Conservation (phyloP, 2,888 invertebrate species). For the Tineola bisselliella region DNA sequence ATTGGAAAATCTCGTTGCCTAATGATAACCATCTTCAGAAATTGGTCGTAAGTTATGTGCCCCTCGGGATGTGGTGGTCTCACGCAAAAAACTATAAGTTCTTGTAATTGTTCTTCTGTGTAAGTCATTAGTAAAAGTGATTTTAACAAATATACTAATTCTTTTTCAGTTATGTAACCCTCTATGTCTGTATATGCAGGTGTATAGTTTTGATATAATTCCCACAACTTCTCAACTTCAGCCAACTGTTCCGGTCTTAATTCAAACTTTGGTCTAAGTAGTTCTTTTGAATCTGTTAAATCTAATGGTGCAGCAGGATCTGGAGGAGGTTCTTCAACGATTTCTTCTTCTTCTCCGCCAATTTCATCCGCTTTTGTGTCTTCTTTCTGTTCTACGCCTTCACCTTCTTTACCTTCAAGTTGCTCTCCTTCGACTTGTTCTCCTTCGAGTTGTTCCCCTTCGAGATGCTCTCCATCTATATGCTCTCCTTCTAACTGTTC, state of each 20-base stretch:
- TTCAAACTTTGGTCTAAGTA: conserved; percentile 38
- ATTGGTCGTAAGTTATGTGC: conserved; percentile 47
- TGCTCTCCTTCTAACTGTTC: conserved; percentile 24
- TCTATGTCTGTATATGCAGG: conserved; percentile 51
- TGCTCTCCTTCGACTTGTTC: conserved; percentile 22
- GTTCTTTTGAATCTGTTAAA: conserved; percentile 48
- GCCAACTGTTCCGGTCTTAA: conserved; percentile 48
- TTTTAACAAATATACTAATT: conserved; percentile 51
- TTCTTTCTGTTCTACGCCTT: conserved; percentile 19
- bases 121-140: conserved; percentile 42
- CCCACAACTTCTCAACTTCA: conserved; percentile 55
- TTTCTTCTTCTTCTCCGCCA: conserved; percentile 24
- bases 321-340: conserved; percentile 39
- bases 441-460: conserved; percentile 17
- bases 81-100: conserved; percentile 43
- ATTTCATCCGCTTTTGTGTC: conserved; percentile 22
- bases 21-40: conserved; percentile 48
- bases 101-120: conserved; percentile 49
- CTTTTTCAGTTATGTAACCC: conserved; percentile 47
- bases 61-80: conserved; percentile 47
- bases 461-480: not conserved
- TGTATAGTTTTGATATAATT: conserved; percentile 45
- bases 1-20: conserved; percentile 41
- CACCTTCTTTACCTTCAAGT: conserved; percentile 17
- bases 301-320: conserved; percentile 52